Evolutionary conservation across 2,797 vertebrate species (phyloP).

Genomic region (Brotula barbata): DNA sequence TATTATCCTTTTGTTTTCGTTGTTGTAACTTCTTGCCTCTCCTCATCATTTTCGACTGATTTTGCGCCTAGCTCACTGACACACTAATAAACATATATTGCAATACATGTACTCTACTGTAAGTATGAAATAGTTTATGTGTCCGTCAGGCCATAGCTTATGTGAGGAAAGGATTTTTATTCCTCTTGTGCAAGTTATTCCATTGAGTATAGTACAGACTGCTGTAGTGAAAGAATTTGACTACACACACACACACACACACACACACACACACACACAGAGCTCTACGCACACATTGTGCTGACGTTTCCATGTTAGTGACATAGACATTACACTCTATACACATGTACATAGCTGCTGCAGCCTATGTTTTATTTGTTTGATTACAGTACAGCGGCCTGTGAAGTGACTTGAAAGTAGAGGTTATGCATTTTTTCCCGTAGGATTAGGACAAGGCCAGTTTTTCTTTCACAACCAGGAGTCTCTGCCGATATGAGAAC

Average conservation of each 20-base stretch:
- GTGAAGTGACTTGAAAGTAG: slow-evolving; percentile 46
- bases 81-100: slow-evolving; percentile 51
- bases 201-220: slow-evolving; percentile 22
- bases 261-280: slow-evolving; percentile 6
- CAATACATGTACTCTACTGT: slow-evolving; percentile 61
- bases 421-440: slow-evolving; percentile 25
- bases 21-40: slow-evolving; percentile 23
- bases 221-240: slow-evolving; percentile 17
- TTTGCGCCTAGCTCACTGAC: slow-evolving; percentile 32
- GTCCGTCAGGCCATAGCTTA: no score
- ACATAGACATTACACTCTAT: no score
- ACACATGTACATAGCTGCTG: slow-evolving; percentile 27
- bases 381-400: slow-evolving; percentile 19
- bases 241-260: slow-evolving; percentile 7
- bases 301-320: no score
- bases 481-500: slow-evolving; percentile 24
- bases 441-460: slow-evolving; percentile 45
- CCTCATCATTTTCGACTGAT: slow-evolving; percentile 53
- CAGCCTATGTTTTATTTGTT: neutral
- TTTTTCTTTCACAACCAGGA: slow-evolving; percentile 28
- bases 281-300: neutral
- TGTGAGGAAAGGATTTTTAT: slow-evolving; percentile 19
- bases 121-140: slow-evolving; percentile 50
- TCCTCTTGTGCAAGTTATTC: slow-evolving; percentile 47
- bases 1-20: slow-evolving; percentile 8